Percentiles rank a stretch among this genome's conserved stretches.
phyloP scores from a whole-genome alignment of 2,888 invertebrate species.

The Marronus borbonicus region DNA sequence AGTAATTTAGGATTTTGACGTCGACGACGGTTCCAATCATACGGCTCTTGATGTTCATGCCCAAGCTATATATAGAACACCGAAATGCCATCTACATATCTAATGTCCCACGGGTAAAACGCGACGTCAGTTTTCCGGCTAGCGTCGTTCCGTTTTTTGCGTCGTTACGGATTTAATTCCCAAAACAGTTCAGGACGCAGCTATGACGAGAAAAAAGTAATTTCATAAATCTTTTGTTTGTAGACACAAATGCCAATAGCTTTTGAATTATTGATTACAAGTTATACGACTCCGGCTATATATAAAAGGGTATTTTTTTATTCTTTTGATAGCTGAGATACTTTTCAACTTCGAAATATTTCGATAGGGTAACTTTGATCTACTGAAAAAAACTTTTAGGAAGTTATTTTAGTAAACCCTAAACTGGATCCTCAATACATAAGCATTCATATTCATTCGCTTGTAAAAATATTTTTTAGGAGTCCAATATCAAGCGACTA shows the following conservation, averaged over 20 bases:
- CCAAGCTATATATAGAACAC: conserved; percentile 23
- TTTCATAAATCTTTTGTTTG: conserved; percentile 47
- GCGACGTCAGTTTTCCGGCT: conserved; percentile 31
- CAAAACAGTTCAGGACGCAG: conserved; percentile 3
- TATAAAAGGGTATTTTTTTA: not conserved
- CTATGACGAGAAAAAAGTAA: conserved; percentile 20
- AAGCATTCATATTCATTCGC: too few relatives aligned
- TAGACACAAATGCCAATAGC: conserved; percentile 13
- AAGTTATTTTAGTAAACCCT: too few relatives aligned
- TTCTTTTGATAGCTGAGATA: too few relatives aligned
- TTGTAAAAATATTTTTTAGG: too few relatives aligned
- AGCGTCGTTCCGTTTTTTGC: conserved; percentile 12
- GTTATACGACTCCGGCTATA: not conserved
- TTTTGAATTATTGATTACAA: conserved; percentile 38
- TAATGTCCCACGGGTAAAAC: conserved; percentile 46
- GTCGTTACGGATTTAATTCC: conserved; percentile 40
- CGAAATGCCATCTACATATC: conserved; percentile 45
- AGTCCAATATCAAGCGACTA: too few relatives aligned
- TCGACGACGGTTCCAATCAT: conserved; percentile 7
- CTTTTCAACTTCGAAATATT: too few relatives aligned
- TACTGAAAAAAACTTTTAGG: too few relatives aligned
- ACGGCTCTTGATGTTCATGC: conserved; percentile 12
- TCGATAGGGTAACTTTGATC: too few relatives aligned
- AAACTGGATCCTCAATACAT: too few relatives aligned
- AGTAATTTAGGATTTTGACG: conserved; percentile 35